Conservation (phyloP, 1,140 invertebrate genomes). For the Hylaeus volcanicus region DNA sequence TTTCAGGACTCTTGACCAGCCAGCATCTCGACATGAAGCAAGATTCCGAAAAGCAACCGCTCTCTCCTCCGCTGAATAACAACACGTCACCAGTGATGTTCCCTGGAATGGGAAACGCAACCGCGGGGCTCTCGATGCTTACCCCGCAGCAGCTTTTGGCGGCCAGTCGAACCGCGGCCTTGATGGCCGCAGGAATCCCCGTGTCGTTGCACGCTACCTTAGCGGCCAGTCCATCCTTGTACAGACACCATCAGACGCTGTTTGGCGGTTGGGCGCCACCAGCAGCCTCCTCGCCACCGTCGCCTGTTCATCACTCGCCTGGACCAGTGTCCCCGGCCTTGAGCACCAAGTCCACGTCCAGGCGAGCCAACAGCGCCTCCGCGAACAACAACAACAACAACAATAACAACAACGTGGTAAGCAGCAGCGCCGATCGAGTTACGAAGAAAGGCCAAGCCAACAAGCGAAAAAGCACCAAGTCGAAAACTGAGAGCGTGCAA, state of each 20-base stretch:
- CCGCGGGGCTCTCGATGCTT: constrained; percentile 78
- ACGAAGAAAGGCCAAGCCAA: constrained; percentile 71
- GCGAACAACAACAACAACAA: constrained; percentile 75
- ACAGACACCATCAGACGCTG: constrained; percentile 80
- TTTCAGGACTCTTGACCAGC: constrained; percentile 76
- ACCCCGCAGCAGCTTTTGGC: constrained; percentile 82
- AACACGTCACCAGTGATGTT: constrained; percentile 75
- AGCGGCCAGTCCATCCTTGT: constrained; percentile 73
- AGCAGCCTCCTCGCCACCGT: constrained; percentile 71
- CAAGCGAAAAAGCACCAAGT: constrained; percentile 72
- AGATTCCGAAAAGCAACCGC: constrained; percentile 72
- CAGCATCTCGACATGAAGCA: constrained; percentile 74
- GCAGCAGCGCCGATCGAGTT: constrained; percentile 74
- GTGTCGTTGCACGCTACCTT: constrained; percentile 73
- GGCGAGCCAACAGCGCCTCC: constrained; percentile 66
- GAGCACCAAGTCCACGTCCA: constrained; percentile 67
- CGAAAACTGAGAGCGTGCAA: constrained; percentile 65
- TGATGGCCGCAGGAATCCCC: constrained; percentile 80
- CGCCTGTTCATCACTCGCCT: constrained; percentile 67
- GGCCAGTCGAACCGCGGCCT: constrained; percentile 79
- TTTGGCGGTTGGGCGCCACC: constrained; percentile 78
- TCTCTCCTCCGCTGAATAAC: constrained; percentile 75
- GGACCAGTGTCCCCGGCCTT: constrained; percentile 72
- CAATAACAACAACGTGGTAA: constrained; percentile 76
- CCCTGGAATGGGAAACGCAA: constrained; percentile 74